Conservation (phyloP, 2,797 vertebrate species). For the Odontamblyopus lacepedii region DNA sequence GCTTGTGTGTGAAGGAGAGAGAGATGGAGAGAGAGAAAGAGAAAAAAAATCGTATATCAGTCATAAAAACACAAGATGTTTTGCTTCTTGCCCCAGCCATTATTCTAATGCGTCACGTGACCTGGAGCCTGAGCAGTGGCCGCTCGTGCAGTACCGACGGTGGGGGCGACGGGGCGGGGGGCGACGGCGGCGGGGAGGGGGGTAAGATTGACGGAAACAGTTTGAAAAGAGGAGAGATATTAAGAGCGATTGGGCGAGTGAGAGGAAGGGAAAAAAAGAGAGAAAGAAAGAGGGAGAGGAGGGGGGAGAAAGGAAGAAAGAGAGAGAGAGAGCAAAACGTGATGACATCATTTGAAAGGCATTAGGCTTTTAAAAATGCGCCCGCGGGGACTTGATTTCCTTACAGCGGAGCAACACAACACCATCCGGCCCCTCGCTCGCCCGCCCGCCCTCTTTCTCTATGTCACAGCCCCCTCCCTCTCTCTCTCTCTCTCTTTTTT, state of each 20-base stretch:
- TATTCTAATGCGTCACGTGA: constrained; percentile 97
- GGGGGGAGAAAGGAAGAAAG: constrained; percentile 16
- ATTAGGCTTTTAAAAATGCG: constrained; percentile 99
- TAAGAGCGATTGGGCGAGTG: constrained; percentile 76
- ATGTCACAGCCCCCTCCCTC: constrained; percentile 44
- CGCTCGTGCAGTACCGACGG: constrained; percentile 57
- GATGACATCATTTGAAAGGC: constrained; percentile 99
- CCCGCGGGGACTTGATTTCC: constrained; percentile 99
- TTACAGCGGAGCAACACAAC: constrained; percentile 99
- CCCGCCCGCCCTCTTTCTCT: constrained; percentile 68
- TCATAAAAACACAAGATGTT: constrained; percentile 85
- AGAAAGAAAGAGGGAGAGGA: constrained; percentile 23
- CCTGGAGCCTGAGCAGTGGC: constrained; percentile 58
- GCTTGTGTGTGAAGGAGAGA: not conserved
- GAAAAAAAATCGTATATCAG: constrained; percentile 67
- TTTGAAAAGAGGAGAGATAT: constrained; percentile 77
- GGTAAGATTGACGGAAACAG: constrained; percentile 70
- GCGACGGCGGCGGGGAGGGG: constrained; percentile 14
- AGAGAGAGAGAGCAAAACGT: constrained; percentile 87
- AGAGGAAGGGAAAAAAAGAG: constrained; percentile 32
- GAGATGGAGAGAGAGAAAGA: too few relatives aligned
- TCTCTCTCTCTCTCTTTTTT: constrained; percentile 39
- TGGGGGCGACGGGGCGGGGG: constrained; percentile 15
- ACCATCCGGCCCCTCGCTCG: constrained; percentile 91
- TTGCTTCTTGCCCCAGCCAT: constrained; percentile 83